A percentile compares a stretch with the other conserved stretches of the same genome.
Conservation (phyloP, 2,888 invertebrate genomes). For the Cheilosia urbana region DNA sequence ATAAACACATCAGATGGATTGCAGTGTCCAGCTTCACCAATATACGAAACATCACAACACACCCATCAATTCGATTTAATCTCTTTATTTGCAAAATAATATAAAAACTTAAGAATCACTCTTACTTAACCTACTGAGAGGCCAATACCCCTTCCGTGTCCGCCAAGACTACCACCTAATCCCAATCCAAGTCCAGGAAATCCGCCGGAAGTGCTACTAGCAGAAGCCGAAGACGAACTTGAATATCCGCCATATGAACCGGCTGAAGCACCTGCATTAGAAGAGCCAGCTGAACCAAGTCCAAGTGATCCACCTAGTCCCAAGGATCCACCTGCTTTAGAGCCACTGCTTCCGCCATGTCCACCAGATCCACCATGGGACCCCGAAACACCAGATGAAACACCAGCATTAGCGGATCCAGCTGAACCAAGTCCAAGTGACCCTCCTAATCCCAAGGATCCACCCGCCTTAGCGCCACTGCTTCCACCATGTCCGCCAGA, state of each 20-base stretch:
- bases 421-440: neutral
- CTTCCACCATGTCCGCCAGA: constrained; percentile 6
- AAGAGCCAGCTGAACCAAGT: too few relatives aligned
- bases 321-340: too few relatives aligned
- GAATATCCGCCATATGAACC: neutral
- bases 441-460: neutral
- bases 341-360: too few relatives aligned
- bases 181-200: constrained; percentile 5
- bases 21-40: neutral
- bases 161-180: constrained; percentile 2
- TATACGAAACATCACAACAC: neutral
- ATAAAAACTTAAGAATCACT: neutral
- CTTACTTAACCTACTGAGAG: constrained; percentile 7
- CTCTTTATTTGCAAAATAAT: neutral
- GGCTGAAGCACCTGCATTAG: neutral
- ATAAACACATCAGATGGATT: too few relatives aligned
- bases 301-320: too few relatives aligned
- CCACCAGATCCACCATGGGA: too few relatives aligned
- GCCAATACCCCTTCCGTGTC: constrained; percentile 18
- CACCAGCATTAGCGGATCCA: neutral
- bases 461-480: neutral
- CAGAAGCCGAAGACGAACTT: neutral
- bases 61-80: neutral
- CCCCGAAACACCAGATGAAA: neutral
- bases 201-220: neutral